Conservation (phyloP, 2,797 vertebrate genomes). For the Chanos chanos region DNA sequence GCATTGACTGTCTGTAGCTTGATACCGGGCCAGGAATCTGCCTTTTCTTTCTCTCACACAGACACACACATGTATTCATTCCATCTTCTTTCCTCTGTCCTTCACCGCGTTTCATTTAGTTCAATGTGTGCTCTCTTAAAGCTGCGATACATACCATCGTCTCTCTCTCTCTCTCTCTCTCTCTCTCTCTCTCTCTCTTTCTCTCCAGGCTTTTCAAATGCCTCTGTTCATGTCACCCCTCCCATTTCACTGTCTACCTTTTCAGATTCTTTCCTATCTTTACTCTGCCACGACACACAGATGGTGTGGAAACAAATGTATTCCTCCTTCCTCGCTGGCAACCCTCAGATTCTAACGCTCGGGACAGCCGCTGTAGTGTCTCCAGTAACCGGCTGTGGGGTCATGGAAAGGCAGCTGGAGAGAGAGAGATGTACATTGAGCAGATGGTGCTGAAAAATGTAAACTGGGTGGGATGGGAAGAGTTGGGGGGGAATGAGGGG, state of each 20-base stretch:
- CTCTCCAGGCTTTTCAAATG: too few species aligned
- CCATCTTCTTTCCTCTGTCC: too few species aligned
- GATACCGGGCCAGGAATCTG: too few species aligned
- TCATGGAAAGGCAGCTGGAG: slow-evolving; percentile 47
- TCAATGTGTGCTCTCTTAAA: too few species aligned
- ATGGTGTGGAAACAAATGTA: slow-evolving; percentile 45
- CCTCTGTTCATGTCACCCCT: too few species aligned
- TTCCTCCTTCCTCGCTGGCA: slow-evolving; percentile 25
- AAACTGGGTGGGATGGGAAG: slow-evolving; percentile 37
- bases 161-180: slow-evolving; percentile 5
- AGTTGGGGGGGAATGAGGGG: background rate
- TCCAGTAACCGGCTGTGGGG: slow-evolving; percentile 39
- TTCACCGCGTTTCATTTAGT: too few species aligned
- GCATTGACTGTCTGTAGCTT: too few species aligned
- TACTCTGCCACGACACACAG: slow-evolving; percentile 41
- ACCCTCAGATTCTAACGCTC: slow-evolving; percentile 23
- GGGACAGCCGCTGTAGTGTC: slow-evolving; percentile 28
- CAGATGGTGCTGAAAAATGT: slow-evolving; percentile 51
- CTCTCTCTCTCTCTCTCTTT: slow-evolving; percentile 39
- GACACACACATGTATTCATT: too few species aligned
- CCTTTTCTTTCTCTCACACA: too few species aligned
- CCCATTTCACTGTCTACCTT: slow-evolving; percentile 26
- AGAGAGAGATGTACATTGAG: slow-evolving; percentile 15
- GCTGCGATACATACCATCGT: too few species aligned
- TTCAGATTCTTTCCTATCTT: slow-evolving; percentile 16